Base-by-base conservation (phyloP, 2,888 invertebrate species). In the Carpatolechia fugitivella region DNA sequence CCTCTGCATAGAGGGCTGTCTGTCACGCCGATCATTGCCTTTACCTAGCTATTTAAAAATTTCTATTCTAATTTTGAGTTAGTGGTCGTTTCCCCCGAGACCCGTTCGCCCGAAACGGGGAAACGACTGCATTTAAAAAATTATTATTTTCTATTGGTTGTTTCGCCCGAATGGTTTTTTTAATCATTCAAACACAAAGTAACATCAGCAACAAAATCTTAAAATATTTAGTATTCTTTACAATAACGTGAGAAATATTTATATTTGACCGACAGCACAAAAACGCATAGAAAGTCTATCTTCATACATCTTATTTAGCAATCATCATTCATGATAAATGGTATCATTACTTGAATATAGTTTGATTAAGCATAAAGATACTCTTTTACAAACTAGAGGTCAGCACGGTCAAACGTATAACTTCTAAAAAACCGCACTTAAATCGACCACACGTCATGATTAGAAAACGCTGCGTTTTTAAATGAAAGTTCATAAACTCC, bases 301-400 rank as follows among this genome's bases (percentile, higher is more conserved):
- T 8, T 6, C 24, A 11, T 20, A 50, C 13, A 24, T 50, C 50
- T 50, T 50, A 52, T 52, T 52, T 44, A 60, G 56, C 54, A 60
- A 54, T 52, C 48, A 61, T 59, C 61, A 58, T 60, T 57, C 49
- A 58, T 63, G 63, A 63, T 68, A 70, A 65, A 69, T 70, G 62
- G 56, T 52, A 60, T 58, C 59, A 63, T 61, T 61, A 59, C 64
- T 66, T 66, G 71, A 75, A 72, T 70, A 64, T 65, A 69, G 68
- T 75, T 73, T 75, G 64, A 68, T 66, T 66, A 68, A 58, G 61
- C 57, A 40, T 60, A 60, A 62, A 61, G 68, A 41, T 44, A 18
- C 29, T 38, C 31, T 52, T 44, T 69, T 72, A 73, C 74, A 72
- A 74, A 70, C 69, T 63, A 55, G 59, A 66, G 68, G 69, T 72